Base-by-base conservation (phyloP, 2,797 vertebrate genomes). In the Epinephelus malabaricus region DNA sequence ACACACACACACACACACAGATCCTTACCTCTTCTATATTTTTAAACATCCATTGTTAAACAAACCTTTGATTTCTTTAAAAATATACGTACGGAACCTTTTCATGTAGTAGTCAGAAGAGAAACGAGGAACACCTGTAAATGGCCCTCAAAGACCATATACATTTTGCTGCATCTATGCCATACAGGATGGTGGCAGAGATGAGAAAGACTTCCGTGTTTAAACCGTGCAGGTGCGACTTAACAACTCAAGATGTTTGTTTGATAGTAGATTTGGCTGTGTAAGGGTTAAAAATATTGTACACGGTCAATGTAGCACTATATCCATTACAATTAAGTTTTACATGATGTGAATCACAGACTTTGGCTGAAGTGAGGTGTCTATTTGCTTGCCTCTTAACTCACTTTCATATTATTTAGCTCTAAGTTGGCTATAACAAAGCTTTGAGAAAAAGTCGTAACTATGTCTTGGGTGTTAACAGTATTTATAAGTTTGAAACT, bases 1-100 rank as follows among this genome's bases (percentile, higher is more conserved):
- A 34, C 30, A 34, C 30, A 34, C 30, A 7, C 30, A 7, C 34
- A 34, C 34, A 34, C 34, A 34, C 34, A 43, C 13, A 11, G 40
- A 53, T 66, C 18, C 17, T 45, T 11, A 45, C 56, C 71, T n/a
- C 50, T 73, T 4, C 34, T 34, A 70, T 59, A 46, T 56, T 50
- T 74, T 43, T 76, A 1, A 75, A 71, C 21, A 74, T 49, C 38
- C 30, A 15, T 46, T 38, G 23, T 63, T 81, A 17, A 69, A 67
- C 18, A 69, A 75, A 76, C 23, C n/a, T 78, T 71, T 82, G 40
- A 64, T 70, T 69, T 73, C 40, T 65, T 72, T 2, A 1, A 67
- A 54, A 38, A 55, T 21, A 55, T 21, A 17, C 40, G 13, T 17
- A 14, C 11, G n/a, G 13, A 67, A 15, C 55, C 27, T 73, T 59